Evolutionary conservation across 2,888 invertebrate species (phyloP).

Genomic region (Xanthia togata): DNA sequence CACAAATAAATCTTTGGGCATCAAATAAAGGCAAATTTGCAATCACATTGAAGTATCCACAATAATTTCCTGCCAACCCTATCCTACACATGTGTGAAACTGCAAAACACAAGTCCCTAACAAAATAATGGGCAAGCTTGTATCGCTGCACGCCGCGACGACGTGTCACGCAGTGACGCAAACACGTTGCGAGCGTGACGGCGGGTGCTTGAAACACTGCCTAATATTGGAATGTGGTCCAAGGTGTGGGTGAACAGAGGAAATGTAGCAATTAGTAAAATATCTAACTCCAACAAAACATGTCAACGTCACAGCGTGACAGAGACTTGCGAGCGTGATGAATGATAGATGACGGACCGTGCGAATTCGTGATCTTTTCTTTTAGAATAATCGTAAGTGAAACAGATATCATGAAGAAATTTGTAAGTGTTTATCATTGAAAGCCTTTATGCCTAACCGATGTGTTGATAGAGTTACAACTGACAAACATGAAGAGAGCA

Average conservation of each 20-base stretch:
- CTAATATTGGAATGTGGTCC: slow-evolving; percentile 52
- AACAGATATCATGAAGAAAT: neutral
- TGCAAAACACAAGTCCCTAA: slow-evolving; percentile 69
- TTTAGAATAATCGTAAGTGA: neutral
- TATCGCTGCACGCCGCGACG: slow-evolving; percentile 58
- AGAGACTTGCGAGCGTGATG: neutral
- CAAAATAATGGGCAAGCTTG: slow-evolving; percentile 72
- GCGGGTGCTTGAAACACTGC: slow-evolving; percentile 66
- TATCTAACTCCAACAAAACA: neutral
- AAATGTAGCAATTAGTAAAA: neutral
- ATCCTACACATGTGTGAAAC: slow-evolving; percentile 34
- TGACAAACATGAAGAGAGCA: neutral
- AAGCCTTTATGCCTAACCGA: neutral
- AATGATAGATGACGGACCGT: neutral
- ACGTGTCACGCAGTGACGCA: slow-evolving; percentile 75
- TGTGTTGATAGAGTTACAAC: neutral
- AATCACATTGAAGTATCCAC: neutral
- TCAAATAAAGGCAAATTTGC: neutral
- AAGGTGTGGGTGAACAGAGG: slow-evolving; percentile 2
- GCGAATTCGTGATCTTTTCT: neutral
- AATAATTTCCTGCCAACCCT: slow-evolving; percentile 3
- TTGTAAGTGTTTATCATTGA: neutral
- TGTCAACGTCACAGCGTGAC: neutral
- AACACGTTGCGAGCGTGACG: slow-evolving; percentile 77
- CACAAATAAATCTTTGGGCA: neutral